A percentile compares a stretch with the other conserved stretches of the same genome.
Conservation (phyloP, 2,888 invertebrate species). For the Amphipyra tragopoginis region DNA sequence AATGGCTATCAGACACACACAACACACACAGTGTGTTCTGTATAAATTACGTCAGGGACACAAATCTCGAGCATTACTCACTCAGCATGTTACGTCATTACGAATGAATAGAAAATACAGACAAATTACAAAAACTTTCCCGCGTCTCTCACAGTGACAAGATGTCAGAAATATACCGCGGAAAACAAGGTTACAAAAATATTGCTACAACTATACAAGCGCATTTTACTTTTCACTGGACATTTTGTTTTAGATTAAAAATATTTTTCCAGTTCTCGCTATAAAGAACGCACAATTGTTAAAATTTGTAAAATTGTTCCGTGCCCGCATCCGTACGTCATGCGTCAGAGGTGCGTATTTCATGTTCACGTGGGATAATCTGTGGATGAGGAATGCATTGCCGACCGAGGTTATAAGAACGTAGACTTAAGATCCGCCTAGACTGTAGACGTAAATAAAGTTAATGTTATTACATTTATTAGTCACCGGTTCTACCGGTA, state of each 20-base stretch:
- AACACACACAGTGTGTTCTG: constrained; percentile 43
- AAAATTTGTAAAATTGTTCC: constrained; percentile 1
- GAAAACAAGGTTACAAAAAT: constrained; percentile 5
- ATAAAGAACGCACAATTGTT: constrained; percentile 1
- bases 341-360: constrained; percentile 35
- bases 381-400: constrained; percentile 18
- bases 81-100: constrained; percentile 45
- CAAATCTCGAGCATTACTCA: constrained; percentile 59
- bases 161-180: constrained; percentile 9
- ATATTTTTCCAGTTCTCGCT: background rate
- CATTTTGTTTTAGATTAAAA: constrained; percentile 2
- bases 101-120: constrained; percentile 55
- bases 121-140: constrained; percentile 41
- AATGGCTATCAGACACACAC: constrained; percentile 55
- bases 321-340: background rate
- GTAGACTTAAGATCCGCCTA: constrained; percentile 22
- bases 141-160: background rate
- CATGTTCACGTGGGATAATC: constrained; percentile 26
- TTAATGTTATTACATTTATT: constrained; percentile 20
- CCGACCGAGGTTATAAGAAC: constrained; percentile 18
- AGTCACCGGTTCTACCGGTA: constrained; percentile 8
- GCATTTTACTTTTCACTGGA: background rate
- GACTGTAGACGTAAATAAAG: constrained; percentile 9
- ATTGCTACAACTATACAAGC: constrained; percentile 5
- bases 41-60: constrained; percentile 58